Evolutionary conservation across 2,888 invertebrate genomes (phyloP), one percentile per base, ranked within the genome.

Genomic region (Oscheius onirici): DNA sequence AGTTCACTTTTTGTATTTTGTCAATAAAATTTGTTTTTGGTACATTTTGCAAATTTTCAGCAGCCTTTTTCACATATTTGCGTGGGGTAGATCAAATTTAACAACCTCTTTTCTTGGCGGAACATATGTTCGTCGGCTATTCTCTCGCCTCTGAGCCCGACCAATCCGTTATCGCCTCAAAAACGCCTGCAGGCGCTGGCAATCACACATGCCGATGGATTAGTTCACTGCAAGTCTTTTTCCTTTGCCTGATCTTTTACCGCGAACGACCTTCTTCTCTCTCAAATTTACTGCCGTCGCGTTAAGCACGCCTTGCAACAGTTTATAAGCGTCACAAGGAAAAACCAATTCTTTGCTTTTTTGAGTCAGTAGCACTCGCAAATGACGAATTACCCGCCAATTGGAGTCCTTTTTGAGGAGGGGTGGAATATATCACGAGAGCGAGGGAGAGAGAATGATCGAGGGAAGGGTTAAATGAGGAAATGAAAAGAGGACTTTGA

Each of bases 1-100:
- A 76, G 79, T 80, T n/a, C n/a, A n/a, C 63, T 51, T 15, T 55
- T 55, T 15, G 1, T 24, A 55, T 34, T 55, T 34, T n/a, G n/a
- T n/a, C 15, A 17, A 51, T 20, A 20, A 55, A 24, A 2, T 26
- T 24, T 22, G 8, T 24, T 24, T 6, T 17, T 6, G 3, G 3
- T 3, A 49, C 17, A 49, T 20, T 0, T 17, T 49, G 3, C 10
- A 49, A 17, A 17, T 3, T 10, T 2, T 34, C 8, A 34, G 34
- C 8, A 34, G 34, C 34, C 0, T 34, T 34, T 8, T 34, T 34
- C 13, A 1, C 40, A 58, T 34, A 58, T 58, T 58, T 58, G 34
- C 41, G 40, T 40, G 58, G 58, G 13, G 24, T 58, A 40, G 15
- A 58, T n/a, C 17, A 17, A 34, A 34, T 34, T 34, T 34, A 34